Percentiles rank a stretch among this genome's conserved stretches.
These are phyloP conservation scores for Trichechus manatus DNA, from an alignment of 2,113 vertebrate species.

Conservation along the genomic window DNA sequence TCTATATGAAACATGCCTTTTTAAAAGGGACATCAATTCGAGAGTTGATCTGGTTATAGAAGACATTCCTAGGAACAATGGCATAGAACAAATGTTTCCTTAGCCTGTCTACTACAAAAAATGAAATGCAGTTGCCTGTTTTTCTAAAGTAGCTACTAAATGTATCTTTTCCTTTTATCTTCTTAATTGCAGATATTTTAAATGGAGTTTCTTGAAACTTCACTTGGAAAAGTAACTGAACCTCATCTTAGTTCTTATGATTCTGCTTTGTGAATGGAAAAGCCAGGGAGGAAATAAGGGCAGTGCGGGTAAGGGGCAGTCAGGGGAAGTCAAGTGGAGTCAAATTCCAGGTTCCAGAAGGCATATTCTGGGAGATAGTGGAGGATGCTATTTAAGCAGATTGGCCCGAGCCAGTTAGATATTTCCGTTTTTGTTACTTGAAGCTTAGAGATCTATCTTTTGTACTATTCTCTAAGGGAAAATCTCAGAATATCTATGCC, in stretches of 20 bases:
- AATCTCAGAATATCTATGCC: neutral
- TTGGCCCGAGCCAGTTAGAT: neutral
- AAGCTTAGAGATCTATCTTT: neutral
- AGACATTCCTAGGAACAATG: neutral
- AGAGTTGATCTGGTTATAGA: neutral
- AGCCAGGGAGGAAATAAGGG: neutral
- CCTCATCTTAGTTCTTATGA: neutral
- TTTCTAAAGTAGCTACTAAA: neutral
- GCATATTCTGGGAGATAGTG: neutral
- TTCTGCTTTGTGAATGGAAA: neutral
- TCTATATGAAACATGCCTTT: neutral
- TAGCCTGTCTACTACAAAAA: neutral
- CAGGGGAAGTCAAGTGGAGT: neutral
- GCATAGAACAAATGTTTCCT: neutral
- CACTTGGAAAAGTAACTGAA: neutral
- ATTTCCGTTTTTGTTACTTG: neutral
- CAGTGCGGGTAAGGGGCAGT: no score
- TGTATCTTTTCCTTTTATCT: conserved; percentile 1
- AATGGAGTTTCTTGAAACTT: neutral
- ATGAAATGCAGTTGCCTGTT: neutral
- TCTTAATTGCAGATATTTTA: neutral
- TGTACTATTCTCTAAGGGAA: neutral
- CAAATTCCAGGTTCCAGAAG: neutral
- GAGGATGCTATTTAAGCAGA: neutral
- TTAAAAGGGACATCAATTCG: neutral